A percentile compares a stretch with the other conserved stretches of the same genome.
Conservation (phyloP, 2,888 invertebrate species). For the Gerris lacustris region DNA sequence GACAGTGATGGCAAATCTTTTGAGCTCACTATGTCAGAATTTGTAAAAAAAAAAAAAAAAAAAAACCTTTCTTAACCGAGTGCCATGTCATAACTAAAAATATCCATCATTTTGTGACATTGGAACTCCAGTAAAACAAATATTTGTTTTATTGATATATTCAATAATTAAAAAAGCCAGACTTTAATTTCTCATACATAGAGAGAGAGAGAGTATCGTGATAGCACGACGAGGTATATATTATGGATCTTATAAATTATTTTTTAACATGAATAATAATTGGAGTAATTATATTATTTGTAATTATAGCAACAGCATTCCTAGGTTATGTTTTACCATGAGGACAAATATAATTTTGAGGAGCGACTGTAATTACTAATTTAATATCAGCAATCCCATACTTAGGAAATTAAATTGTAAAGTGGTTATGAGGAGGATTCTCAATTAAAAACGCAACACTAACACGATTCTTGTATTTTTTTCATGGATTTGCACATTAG, state of each 20-base stretch:
- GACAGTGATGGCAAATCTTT: too few relatives aligned
- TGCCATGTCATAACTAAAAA: too few relatives aligned
- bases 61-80: too few relatives aligned
- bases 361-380: slow-evolving; percentile 67
- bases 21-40: too few relatives aligned
- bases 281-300: slow-evolving; percentile 53
- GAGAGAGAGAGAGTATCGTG: too few relatives aligned
- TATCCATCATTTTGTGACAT: too few relatives aligned
- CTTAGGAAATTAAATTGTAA: slow-evolving; percentile 49
- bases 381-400: slow-evolving; percentile 59
- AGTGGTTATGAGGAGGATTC: slow-evolving; percentile 66
- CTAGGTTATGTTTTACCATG: slow-evolving; percentile 66
- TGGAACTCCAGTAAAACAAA: too few relatives aligned
- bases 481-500: too few relatives aligned
- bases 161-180: too few relatives aligned
- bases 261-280: slow-evolving; percentile 50
- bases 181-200: too few relatives aligned
- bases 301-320: slow-evolving; percentile 59
- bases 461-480: slow-evolving; percentile 36
- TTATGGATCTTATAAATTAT: slow-evolving; percentile 33
- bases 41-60: too few relatives aligned
- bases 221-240: slow-evolving; percentile 17
- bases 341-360: slow-evolving; percentile 72
- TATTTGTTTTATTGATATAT: too few relatives aligned
- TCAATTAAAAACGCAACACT: slow-evolving; percentile 59